A percentile compares a stretch with the other conserved stretches of the same genome.
Evolutionary conservation across 2,797 vertebrate species (phyloP).

Genomic region (Tragopan temminckii): DNA sequence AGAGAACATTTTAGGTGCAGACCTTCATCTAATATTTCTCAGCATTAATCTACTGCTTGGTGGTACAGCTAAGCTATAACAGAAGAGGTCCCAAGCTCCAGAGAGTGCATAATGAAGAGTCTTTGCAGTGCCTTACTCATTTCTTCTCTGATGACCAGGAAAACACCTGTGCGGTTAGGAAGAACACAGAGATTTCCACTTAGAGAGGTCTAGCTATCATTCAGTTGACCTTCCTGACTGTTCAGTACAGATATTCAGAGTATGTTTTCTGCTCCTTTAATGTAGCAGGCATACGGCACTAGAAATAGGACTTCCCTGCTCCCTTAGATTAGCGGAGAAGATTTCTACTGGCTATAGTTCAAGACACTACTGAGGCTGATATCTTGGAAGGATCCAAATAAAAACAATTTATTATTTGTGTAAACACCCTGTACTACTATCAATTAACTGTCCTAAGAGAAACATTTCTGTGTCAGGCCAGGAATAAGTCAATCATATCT

Average conservation of each 20-base stretch:
- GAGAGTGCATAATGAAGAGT: neutral
- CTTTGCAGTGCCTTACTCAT: neutral
- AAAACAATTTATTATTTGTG: neutral
- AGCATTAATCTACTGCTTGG: neutral
- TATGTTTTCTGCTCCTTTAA: neutral
- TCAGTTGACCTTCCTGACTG: neutral
- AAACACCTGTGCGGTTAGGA: neutral
- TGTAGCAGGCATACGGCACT: neutral
- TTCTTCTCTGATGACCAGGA: neutral
- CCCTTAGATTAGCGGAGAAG: neutral
- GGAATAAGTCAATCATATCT: neutral
- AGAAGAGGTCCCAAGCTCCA: neutral
- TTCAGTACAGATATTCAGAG: neutral
- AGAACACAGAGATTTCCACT: neutral
- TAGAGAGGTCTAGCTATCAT: neutral
- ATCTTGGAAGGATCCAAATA: neutral
- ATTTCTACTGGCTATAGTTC: neutral
- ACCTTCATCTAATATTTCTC: neutral
- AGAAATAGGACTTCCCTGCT: neutral
- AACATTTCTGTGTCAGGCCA: neutral
- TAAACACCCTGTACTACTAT: conserved; percentile 1
- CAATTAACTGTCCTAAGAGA: neutral
- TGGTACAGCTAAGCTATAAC: neutral
- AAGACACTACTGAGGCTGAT: neutral
- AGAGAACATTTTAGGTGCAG: neutral